phyloP scores from a whole-genome alignment of 2,113 vertebrate genomes.

The Puffinus mauretanicus region DNA sequence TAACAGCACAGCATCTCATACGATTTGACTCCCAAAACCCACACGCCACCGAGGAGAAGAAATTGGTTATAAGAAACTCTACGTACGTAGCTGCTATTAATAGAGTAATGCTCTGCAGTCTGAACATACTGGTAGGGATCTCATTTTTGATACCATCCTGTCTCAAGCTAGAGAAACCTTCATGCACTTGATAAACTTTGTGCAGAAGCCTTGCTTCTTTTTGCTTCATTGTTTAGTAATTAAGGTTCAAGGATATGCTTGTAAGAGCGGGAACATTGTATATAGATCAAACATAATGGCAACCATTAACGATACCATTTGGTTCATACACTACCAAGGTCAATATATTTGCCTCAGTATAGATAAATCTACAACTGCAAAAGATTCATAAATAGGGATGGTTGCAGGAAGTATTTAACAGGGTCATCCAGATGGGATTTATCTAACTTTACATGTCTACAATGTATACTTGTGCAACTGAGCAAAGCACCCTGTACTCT shows the following conservation, averaged over 20 bases:
- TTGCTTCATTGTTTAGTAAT: background rate
- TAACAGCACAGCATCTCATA: conserved; percentile 82
- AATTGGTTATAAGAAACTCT: conserved; percentile 81
- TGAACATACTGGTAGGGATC: background rate
- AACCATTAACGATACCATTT: background rate
- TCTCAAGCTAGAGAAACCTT: background rate
- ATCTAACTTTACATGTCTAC: background rate
- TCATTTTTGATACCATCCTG: background rate
- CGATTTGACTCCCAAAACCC: conserved; percentile 82
- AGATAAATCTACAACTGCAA: background rate
- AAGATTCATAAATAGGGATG: background rate
- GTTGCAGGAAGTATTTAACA: background rate
- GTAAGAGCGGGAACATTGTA: background rate
- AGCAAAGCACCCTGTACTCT: background rate
- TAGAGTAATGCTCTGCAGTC: background rate
- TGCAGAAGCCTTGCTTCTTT: background rate
- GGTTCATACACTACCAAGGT: background rate
- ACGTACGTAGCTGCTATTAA: conserved; percentile 70
- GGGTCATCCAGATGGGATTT: background rate
- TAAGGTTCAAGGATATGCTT: background rate
- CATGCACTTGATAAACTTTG: background rate
- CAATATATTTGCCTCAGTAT: background rate
- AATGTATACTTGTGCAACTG: background rate
- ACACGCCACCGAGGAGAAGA: conserved; percentile 67
- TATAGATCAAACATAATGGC: background rate